Evolutionary conservation across 2,113 vertebrate species (phyloP).

Genomic region (Nesoenas mayeri): DNA sequence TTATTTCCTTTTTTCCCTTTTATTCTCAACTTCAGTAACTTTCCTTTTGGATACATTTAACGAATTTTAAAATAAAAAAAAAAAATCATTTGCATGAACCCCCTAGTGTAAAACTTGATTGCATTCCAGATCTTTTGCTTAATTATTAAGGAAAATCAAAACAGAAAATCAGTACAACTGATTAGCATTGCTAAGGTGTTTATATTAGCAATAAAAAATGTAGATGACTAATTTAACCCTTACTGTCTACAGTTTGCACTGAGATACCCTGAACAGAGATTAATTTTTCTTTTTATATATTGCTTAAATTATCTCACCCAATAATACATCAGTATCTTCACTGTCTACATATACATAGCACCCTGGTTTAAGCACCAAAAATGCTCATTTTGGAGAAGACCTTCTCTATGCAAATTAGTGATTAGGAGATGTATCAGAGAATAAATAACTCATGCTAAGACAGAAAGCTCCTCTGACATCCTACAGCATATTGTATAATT

Average conservation of each 20-base stretch:
- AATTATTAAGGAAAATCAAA: constrained; percentile 81
- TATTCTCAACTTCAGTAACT: constrained; percentile 53
- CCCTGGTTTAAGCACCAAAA: not conserved
- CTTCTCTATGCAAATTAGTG: not conserved
- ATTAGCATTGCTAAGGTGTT: constrained; percentile 79
- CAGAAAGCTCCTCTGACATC: not conserved
- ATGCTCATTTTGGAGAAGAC: not conserved
- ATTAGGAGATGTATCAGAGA: not conserved
- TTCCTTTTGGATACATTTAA: constrained; percentile 60
- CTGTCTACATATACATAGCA: not conserved
- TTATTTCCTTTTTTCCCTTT: not conserved
- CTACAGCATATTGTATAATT: not conserved
- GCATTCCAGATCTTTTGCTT: constrained; percentile 76
- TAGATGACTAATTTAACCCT: constrained; percentile 71
- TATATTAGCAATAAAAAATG: constrained; percentile 65
- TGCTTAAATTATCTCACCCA: not conserved
- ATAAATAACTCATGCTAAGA: not conserved
- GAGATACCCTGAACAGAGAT: not conserved
- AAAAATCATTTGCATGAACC: constrained; percentile 71
- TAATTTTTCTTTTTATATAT: not conserved
- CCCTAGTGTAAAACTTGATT: constrained; percentile 79
- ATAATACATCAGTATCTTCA: not conserved
- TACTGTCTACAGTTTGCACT: not conserved
- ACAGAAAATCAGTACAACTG: constrained; percentile 79
- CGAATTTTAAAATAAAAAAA: constrained; percentile 54